Conservation (phyloP, 2,113 vertebrate species). For the Hystrix cristata region DNA sequence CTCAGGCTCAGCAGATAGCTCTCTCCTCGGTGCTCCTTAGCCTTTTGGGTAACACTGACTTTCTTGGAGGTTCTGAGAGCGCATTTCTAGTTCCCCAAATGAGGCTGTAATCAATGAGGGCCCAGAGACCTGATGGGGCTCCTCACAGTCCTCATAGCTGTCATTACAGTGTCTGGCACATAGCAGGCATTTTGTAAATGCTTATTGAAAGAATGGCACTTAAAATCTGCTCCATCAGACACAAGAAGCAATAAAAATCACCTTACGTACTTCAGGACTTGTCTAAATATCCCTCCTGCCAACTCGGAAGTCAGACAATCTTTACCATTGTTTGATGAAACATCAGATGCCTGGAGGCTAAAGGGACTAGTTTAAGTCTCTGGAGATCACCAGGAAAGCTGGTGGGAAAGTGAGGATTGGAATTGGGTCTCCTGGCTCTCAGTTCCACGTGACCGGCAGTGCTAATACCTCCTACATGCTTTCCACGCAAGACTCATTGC, state of each 20-base stretch:
- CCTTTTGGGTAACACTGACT: not conserved
- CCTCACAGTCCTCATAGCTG: not conserved
- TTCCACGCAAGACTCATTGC: not conserved
- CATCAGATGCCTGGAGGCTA: not conserved
- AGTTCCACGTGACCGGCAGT: accelerated
- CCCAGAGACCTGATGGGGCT: not conserved
- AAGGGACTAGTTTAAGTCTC: not conserved
- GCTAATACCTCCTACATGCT: not conserved
- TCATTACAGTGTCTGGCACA: not conserved
- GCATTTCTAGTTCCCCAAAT: accelerated
- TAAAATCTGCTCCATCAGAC: not conserved
- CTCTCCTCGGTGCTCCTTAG: not conserved
- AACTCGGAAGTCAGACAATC: not conserved
- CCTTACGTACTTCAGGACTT: not conserved
- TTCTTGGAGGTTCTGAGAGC: not conserved
- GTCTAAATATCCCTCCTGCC: not conserved
- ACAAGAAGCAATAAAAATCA: conserved; percentile 6
- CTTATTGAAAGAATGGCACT: not conserved
- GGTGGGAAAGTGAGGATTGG: not conserved
- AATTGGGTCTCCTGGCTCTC: not conserved
- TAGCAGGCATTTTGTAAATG: not conserved
- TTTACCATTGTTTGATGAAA: not conserved
- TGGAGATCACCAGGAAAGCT: not conserved
- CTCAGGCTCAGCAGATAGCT: not conserved
- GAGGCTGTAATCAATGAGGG: no score